Evolutionary conservation across 2,113 vertebrate genomes (phyloP), one percentile per base, ranked within the genome.

Genomic region (Rhea pennata): DNA sequence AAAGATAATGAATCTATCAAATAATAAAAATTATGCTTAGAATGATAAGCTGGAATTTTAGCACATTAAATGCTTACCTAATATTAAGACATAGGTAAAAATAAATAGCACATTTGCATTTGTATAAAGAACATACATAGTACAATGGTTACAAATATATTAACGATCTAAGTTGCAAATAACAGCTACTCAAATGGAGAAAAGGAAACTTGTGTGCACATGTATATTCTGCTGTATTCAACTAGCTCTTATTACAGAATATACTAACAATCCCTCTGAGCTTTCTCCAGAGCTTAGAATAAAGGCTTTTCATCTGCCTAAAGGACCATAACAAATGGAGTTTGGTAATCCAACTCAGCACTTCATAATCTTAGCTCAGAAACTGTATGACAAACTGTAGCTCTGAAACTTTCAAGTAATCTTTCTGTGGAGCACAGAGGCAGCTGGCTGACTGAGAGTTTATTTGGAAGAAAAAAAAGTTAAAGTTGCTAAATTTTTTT

Each of bases 361-460:
- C 65, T 87, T 85, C 15, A 23, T 92, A 88, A 69, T 44, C 19
- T 50, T 84, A 93, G 50, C 84, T 90, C 86, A 78, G 84, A 93
- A 69, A 88, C 12, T 40, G 15, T 66, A 82, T 36, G 75, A 65
- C 92, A 93, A 93, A 40, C 64, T 73, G 44, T 74, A 83, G 22
- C 40, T 53, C 22, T 84, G 33, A 90, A 36, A 65, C 39, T 74
- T 91, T 67, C 11, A 3, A 66, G 61, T 71, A 75, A 77, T 77
- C 70, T 79, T 86, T 46, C 51, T 76, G 64, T 65, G 56, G 48
- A 82, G 85, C 67, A 79, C 5, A 90, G 67, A 58, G 54, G 29
- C 54, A 88, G 23, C 39, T 44, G 61, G 33, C 16, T 70, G 65
- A 89, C 15, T n/a, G 67, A 33, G 11, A 81, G 20, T 58, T 93